phyloP scores from a whole-genome alignment of 2,797 vertebrate genomes.

The Molossus molossus region DNA sequence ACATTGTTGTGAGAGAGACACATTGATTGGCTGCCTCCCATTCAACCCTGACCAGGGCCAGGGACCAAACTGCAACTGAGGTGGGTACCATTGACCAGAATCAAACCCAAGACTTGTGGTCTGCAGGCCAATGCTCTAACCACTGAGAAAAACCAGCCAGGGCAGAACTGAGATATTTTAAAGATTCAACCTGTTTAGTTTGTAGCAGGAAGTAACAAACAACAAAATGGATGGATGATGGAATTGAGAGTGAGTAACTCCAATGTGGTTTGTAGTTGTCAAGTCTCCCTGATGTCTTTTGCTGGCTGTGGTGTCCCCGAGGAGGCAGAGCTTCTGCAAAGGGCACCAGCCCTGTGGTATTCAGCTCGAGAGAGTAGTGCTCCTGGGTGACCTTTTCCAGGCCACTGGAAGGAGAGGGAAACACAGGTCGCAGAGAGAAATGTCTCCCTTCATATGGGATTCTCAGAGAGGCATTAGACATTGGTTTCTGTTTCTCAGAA shows the following conservation, averaged over 20 bases:
- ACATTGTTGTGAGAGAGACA: too few species aligned
- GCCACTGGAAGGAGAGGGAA: not conserved
- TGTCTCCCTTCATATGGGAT: not conserved
- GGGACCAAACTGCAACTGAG: too few species aligned
- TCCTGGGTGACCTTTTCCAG: not conserved
- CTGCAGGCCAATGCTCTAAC: too few species aligned
- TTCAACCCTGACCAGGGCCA: too few species aligned
- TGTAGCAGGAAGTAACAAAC: not conserved
- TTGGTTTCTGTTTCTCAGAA: constrained; percentile 45
- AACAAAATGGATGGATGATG: not conserved
- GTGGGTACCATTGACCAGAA: too few species aligned
- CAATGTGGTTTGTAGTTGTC: not conserved
- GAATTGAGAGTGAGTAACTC: not conserved
- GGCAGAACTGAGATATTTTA: constrained; percentile 19
- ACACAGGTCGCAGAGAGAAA: not conserved
- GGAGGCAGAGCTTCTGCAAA: not conserved
- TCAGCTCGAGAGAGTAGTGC: not conserved
- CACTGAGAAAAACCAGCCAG: too few species aligned
- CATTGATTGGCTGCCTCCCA: too few species aligned
- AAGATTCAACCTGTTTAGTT: not conserved
- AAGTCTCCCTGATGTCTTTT: not conserved
- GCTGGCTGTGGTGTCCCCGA: not conserved
- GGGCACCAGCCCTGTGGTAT: not conserved
- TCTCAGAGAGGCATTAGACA: constrained; percentile 2
- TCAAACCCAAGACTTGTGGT: too few species aligned